phyloP scores from a whole-genome alignment of 2,888 invertebrate species.

The Temnothorax ravouxi region DNA sequence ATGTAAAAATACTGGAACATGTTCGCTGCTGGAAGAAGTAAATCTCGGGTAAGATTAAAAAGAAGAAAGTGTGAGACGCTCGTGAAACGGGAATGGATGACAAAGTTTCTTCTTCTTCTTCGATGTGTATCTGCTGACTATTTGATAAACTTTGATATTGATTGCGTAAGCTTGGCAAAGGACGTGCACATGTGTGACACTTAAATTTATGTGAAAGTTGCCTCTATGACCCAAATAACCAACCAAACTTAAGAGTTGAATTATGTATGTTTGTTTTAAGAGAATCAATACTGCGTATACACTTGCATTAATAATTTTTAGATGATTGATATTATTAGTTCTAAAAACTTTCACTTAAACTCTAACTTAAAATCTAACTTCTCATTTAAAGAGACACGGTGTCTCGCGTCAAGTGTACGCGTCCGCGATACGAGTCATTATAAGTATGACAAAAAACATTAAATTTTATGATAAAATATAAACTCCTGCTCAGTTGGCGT shows the following conservation, averaged over 20 bases:
- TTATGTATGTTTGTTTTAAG: not conserved
- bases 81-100: slow-evolving; percentile 2
- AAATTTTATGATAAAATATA: no score
- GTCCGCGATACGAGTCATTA: no score
- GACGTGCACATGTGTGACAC: slow-evolving; percentile 10
- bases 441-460: no score
- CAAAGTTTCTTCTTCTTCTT: not conserved
- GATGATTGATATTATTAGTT: not conserved
- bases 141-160: slow-evolving; percentile 48
- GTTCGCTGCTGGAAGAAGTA: not conserved
- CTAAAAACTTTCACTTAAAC: not conserved
- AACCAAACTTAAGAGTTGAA: not conserved
- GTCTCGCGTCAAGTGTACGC: no score
- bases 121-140: slow-evolving; percentile 33
- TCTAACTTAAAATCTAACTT: not conserved
- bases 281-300: not conserved
- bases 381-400: not conserved
- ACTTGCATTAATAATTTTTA: not conserved
- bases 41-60: slow-evolving; percentile 38
- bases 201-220: not conserved
- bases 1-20: slow-evolving; percentile 32
- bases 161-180: slow-evolving; percentile 14
- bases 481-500: no score
- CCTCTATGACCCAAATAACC: not conserved
- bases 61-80: not conserved